Evolutionary conservation across 2,113 vertebrate genomes (phyloP), one percentile per base, ranked within the genome.

Genomic region (Agapornis roseicollis): DNA sequence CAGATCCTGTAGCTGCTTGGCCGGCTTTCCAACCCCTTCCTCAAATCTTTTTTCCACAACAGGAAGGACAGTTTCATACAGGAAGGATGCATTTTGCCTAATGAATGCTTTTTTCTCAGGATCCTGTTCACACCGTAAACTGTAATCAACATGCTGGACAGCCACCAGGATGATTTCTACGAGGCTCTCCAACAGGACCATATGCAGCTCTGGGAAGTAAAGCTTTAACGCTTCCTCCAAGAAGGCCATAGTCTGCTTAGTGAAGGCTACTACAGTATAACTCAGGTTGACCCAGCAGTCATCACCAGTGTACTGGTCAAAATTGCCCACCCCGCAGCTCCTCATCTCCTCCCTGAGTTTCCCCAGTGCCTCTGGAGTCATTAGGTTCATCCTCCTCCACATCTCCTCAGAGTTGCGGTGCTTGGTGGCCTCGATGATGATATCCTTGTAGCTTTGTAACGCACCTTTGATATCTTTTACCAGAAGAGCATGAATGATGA

Each of bases 231-330:
- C 99, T 87, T 99, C 99, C 86, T 99, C 99, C 97, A 99, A 88
- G 96, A 99, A 99, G 93, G 98, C 98, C 99, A 99, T 99, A 94
- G 99, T 98, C 98, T 99, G 99, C 97, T 99, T 99, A 37, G 99
- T 99, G 97, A 99, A 99, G 74, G 99, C 99, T 76, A 99, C 99
- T 13, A 99, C 95, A 0, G 99, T 99, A 97, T 99, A 99, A 97
- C 99, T 99, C 61, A 99, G 98, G 97, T 99, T 99, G 92, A 99
- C 99, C 99, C 99, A 99, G 97, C 99, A 99, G 98, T 99, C 99
- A 20, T 99, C 99, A 6, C 99, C 99, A 0, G 99, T 99, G 97
- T 99, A 99, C 82, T 99, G 99, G 65, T 99, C 99, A 58, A 99
- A 99, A 96, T 44, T 98, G 66, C 97, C 87, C 22, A 99, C 97